Base-by-base conservation (phyloP, 2,888 invertebrate species). In the Acanthosepion pharaonis region DNA sequence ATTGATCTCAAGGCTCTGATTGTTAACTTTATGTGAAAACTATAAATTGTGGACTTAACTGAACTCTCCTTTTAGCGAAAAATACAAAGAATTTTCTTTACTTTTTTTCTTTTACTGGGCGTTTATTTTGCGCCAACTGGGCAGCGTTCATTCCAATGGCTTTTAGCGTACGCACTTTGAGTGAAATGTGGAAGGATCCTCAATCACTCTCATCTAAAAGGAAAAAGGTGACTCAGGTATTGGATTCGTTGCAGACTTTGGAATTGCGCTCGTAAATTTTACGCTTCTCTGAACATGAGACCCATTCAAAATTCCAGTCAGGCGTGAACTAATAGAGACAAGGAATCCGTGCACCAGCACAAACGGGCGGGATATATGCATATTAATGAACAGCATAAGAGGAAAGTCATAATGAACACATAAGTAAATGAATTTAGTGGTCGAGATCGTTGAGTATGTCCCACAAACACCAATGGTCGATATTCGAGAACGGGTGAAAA, bases 81-180 rank as follows among this genome's bases (percentile, higher is more conserved):
- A 78, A 11, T 78, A 78, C 78, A 78, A 78, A 78, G 78, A 78
- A 59, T 20, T 20, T 15, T 15, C 18, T 9, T n/a, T 78, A n/a
- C 33, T n/a, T 78, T 78, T 15, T 2, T n/a, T 33, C n/a, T 78
- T 78, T n/a, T 5, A n/a, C 11, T 78, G n/a, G 4, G n/a, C n/a
- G n/a, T 78, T n/a, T 78, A n/a, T 78, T n/a, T 78, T 78, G 78
- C 11, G 78, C 15, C n/a, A 78, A 33, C 15, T 3, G 78, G n/a
- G 11, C 78, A 33, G 11, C n/a, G n/a, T 78, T 78, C n/a, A 11
- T 78, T 33, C 78, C 78, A 78, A 33, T 78, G 15, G 78, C n/a
- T 78, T 78, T 78, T 78, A 78, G 78, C 78, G 78, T 78, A n/a
- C n/a, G 11, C n/a, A 78, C 78, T 78, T 78, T n/a, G 78, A 78